phyloP scores from a whole-genome alignment of 2,113 vertebrate genomes.

The Heloderma charlesbogerti region DNA sequence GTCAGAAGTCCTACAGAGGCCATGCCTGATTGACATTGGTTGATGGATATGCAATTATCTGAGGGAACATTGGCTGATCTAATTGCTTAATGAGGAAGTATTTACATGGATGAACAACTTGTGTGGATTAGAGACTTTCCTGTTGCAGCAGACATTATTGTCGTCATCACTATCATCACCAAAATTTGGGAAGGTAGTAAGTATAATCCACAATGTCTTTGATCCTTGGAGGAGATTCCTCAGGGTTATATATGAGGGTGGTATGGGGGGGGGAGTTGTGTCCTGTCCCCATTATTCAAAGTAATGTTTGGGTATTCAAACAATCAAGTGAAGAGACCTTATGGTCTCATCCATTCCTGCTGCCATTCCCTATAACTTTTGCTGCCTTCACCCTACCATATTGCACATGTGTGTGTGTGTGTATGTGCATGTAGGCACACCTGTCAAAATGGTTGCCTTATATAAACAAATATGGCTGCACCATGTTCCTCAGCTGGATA shows the following conservation, averaged over 20 bases:
- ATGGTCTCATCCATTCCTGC: not conserved
- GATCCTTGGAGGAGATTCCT: not conserved
- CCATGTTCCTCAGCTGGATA: not conserved
- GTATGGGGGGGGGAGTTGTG: too few relatives aligned
- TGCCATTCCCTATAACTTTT: not conserved
- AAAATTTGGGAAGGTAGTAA: not conserved
- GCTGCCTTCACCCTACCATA: not conserved
- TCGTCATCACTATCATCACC: not conserved
- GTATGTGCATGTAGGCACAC: too few relatives aligned
- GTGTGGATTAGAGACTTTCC: not conserved
- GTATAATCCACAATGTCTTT: not conserved
- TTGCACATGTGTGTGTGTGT: not conserved
- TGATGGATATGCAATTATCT: not conserved
- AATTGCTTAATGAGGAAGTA: slow-evolving; percentile 10
- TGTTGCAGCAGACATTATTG: not conserved
- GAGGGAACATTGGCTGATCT: slow-evolving; percentile 1
- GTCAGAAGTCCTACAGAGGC: not conserved
- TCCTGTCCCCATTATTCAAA: not conserved
- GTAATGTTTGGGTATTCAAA: not conserved
- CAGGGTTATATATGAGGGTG: not conserved
- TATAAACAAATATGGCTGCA: not conserved
- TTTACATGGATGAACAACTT: slow-evolving; percentile 5
- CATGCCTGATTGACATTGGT: not conserved
- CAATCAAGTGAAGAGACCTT: not conserved
- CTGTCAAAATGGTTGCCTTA: not conserved